phyloP scores from a whole-genome alignment of 2,113 vertebrate genomes.

The Megatriorchis doriae region DNA sequence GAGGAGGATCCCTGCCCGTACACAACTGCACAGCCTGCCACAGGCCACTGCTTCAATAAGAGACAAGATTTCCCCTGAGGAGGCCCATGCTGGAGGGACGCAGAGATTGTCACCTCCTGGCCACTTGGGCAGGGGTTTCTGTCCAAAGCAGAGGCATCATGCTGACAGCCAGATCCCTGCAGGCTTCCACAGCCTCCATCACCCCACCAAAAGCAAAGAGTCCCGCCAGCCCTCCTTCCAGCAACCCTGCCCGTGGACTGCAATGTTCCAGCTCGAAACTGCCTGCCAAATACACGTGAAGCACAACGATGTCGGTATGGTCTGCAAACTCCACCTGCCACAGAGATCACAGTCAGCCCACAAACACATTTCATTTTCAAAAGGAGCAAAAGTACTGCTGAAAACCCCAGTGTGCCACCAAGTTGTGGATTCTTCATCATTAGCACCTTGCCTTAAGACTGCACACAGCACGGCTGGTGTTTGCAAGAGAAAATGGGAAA shows the following conservation, averaged over 20 bases:
- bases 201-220: not conserved
- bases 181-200: not conserved
- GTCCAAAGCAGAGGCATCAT: not conserved
- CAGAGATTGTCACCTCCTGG: not conserved
- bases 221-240: not conserved
- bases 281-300: accelerated
- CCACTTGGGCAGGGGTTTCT: not conserved
- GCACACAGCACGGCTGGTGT: not conserved
- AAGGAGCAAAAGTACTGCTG: not conserved
- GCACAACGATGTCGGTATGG: accelerated
- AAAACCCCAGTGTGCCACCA: not conserved
- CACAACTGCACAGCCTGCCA: not conserved
- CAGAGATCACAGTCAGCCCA: not conserved
- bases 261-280: not conserved
- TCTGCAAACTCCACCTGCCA: not conserved
- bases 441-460: not conserved
- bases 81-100: not conserved
- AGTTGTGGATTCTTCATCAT: not conserved
- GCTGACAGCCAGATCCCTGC: not conserved
- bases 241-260: not conserved
- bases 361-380: not conserved
- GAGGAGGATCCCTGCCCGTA: not conserved
- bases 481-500: not conserved
- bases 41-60: not conserved
- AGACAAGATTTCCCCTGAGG: not conserved